Evolutionary conservation across 2,888 invertebrate genomes (phyloP).

Genomic region (Philopedon plagiatum): DNA sequence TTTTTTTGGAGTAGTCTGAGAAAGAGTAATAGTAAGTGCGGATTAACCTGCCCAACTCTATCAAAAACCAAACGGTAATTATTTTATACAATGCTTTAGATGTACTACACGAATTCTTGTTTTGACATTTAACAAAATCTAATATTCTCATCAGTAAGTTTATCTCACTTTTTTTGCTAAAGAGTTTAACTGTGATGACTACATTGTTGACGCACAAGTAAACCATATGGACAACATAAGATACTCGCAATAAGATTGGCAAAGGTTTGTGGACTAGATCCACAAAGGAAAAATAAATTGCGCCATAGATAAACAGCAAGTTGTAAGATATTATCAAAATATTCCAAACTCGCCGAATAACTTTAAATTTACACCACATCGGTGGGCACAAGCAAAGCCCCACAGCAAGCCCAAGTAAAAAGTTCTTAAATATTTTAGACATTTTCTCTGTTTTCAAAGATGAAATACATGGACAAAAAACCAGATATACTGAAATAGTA

Average conservation of each 20-base stretch:
- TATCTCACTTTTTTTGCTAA: background rate
- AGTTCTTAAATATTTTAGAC: background rate
- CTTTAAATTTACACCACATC: slow-evolving; percentile 1
- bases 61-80: background rate
- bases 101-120: background rate
- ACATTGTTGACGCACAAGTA: background rate
- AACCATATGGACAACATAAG: background rate
- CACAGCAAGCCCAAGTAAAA: background rate
- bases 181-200: background rate
- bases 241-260: background rate
- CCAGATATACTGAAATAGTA: background rate
- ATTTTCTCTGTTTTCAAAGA: background rate
- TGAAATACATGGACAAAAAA: background rate
- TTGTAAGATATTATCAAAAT: background rate
- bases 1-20: background rate
- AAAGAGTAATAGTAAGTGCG: background rate
- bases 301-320: background rate
- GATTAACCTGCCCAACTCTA: background rate
- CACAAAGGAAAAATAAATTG: background rate
- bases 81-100: background rate
- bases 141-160: background rate
- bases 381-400: background rate
- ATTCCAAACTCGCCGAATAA: background rate
- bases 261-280: background rate
- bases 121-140: background rate